A percentile compares a stretch with the other conserved stretches of the same genome.
phyloP scores from a whole-genome alignment of 2,888 invertebrate species.

The Nemurella pictetii region DNA sequence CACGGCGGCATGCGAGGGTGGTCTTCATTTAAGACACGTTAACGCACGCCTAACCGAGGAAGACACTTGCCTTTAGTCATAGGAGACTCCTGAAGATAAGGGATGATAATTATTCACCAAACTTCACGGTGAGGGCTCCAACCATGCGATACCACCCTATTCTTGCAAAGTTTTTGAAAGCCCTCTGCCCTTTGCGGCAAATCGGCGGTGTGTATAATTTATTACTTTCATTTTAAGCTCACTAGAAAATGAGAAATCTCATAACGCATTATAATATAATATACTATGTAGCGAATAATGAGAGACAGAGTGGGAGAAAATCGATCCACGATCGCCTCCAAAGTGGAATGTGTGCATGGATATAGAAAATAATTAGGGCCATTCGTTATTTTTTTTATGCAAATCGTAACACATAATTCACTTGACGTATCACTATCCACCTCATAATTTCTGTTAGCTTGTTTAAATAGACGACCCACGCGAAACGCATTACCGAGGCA shows the following conservation, averaged over 20 bases:
- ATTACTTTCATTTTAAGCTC: not conserved
- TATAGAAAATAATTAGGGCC: not conserved
- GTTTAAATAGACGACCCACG: slow-evolving; percentile 22
- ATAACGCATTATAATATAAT: not conserved
- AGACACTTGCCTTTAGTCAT: not conserved
- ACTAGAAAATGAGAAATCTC: not conserved
- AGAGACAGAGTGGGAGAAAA: not conserved
- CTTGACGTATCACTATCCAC: not conserved
- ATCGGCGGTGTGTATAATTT: not conserved
- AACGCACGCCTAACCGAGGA: not conserved
- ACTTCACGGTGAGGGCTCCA: not conserved
- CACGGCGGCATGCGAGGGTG: not conserved
- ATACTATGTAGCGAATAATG: not conserved
- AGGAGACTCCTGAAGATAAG: not conserved
- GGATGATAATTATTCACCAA: not conserved
- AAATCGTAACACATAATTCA: not conserved
- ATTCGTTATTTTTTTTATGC: not conserved
- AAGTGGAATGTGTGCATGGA: not conserved
- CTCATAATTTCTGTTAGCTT: slow-evolving; percentile 2
- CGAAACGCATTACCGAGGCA: not conserved
- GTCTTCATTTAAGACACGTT: not conserved
- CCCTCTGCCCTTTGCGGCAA: not conserved
- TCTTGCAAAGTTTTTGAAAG: not conserved
- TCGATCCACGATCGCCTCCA: slow-evolving; percentile 7
- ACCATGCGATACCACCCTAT: not conserved